Percentiles rank a stretch among this genome's conserved stretches.
Evolutionary conservation across 2,113 vertebrate species (phyloP).

Genomic region (Aphelocoma coerulescens): DNA sequence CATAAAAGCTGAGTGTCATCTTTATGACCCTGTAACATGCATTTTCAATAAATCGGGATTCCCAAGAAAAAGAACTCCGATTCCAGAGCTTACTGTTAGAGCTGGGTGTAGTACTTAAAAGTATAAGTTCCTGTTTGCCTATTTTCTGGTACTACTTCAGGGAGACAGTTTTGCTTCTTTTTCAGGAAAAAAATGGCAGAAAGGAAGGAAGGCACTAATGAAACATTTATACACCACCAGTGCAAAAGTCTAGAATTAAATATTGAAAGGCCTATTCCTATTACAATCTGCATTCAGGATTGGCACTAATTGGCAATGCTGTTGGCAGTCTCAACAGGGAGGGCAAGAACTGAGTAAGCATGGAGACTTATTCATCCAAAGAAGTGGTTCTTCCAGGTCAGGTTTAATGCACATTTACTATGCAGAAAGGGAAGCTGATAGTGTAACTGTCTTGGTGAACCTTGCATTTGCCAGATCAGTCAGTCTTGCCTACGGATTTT

Average conservation of each 20-base stretch:
- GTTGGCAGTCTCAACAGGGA: conserved; percentile 47
- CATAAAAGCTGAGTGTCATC: neutral
- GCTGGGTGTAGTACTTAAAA: neutral
- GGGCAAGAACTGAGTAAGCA: neutral
- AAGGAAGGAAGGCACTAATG: neutral
- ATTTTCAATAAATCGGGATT: neutral
- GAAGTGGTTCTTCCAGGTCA: conserved; percentile 37
- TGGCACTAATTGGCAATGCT: conserved; percentile 63
- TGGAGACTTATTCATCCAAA: neutral
- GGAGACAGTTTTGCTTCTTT: neutral
- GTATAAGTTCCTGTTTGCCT: neutral
- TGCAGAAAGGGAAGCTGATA: neutral
- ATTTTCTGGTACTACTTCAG: neutral
- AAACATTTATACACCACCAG: conserved; percentile 54
- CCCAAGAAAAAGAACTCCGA: neutral
- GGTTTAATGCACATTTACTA: neutral
- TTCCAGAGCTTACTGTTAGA: neutral
- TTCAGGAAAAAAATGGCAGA: neutral
- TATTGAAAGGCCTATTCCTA: conserved; percentile 45
- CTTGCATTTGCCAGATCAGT: neutral
- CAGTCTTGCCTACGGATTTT: neutral
- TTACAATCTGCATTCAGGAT: conserved; percentile 57
- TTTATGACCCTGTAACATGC: neutral
- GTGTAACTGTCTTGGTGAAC: neutral
- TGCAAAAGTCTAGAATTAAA: conserved; percentile 54